Base-by-base conservation (phyloP, 2,797 vertebrate genomes). In the Orestias chungarensis region DNA sequence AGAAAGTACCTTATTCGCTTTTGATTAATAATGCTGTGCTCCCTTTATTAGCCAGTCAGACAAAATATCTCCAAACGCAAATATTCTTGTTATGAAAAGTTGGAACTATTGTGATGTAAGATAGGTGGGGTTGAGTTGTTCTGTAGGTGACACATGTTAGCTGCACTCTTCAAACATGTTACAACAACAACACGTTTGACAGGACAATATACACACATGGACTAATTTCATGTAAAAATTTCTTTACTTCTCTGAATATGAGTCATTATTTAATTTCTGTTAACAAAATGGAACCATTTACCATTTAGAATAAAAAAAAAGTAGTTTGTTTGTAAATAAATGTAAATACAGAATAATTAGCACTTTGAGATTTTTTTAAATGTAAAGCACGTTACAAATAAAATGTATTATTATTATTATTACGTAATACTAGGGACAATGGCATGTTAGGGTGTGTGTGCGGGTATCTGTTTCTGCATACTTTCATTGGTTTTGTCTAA, bases 131-230 rank as follows among this genome's bases (percentile, higher is more conserved):
- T 8, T 8, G 29, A 27, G 38, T 9, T 27, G 14, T 0, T 9
- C 1, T 18, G 11, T 25, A 57, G 47, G 31, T 82, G 83, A 80
- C 81, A 82, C 68, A 82, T 23, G 59, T 73, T 7, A 0, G 40
- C 71, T 47, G 68, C 72, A 83, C 72, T 43, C 11, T 47, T 31
- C 72, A 46, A 55, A 71, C 49, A 20, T 38, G 4, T 65, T 57
- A 43, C 20, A 55, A 66, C 10, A 44, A 5, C 33, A 2, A 66
- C 47, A 61, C 66, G 3, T 23, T 20, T 59, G 3, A 54, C 6
- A 75, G 75, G 23, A 20, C 35, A 15, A 31, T 40, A 66, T 17
- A 67, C 15, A 31, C 7, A 38, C 23, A 54, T 46, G 3, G 9
- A 1, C 54, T 1, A 9, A 29, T 2, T 66, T 29, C 35, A 8